phyloP scores from a whole-genome alignment of 23 tunicate genomes.

The Diplosoma virens region DNA sequence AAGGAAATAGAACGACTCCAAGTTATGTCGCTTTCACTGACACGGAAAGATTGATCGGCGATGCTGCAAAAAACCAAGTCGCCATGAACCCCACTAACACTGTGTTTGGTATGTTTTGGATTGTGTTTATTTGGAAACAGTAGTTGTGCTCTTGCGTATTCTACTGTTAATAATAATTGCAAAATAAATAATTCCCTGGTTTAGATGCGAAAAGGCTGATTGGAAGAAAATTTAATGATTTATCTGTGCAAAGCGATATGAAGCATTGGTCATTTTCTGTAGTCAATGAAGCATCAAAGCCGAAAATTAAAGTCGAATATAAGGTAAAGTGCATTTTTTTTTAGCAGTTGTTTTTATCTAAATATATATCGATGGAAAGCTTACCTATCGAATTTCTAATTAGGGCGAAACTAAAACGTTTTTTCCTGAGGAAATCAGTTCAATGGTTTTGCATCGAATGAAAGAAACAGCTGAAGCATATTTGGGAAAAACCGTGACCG shows the following conservation, averaged over 20 bases:
- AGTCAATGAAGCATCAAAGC: constrained; percentile 55
- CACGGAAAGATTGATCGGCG: constrained; percentile 93
- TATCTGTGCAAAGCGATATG: constrained; percentile 68
- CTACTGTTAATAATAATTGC: not conserved
- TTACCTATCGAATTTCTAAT: too few relatives aligned
- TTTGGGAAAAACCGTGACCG: constrained; percentile 44
- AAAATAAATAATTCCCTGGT: not conserved
- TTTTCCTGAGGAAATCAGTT: constrained; percentile 78
- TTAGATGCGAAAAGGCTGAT: constrained; percentile 90
- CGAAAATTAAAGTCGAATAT: constrained; percentile 76
- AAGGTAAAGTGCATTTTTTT: too few relatives aligned
- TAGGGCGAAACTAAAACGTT: constrained; percentile 63
- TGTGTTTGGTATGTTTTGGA: constrained; percentile 60
- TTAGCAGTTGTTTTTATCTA: too few relatives aligned
- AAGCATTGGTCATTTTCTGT: constrained; percentile 85
- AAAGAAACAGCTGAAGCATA: constrained; percentile 64
- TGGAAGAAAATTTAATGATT: constrained; percentile 75
- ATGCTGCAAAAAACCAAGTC: constrained; percentile 97
- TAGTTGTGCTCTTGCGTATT: not conserved
- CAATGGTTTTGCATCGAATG: constrained; percentile 67
- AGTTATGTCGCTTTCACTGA: constrained; percentile 90
- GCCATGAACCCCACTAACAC: constrained; percentile 95
- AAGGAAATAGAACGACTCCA: constrained; percentile 76
- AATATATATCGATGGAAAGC: too few relatives aligned
- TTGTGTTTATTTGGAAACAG: not conserved